phyloP scores from a whole-genome alignment of 2,888 invertebrate species.

The Hirtodrosophila duncani region DNA sequence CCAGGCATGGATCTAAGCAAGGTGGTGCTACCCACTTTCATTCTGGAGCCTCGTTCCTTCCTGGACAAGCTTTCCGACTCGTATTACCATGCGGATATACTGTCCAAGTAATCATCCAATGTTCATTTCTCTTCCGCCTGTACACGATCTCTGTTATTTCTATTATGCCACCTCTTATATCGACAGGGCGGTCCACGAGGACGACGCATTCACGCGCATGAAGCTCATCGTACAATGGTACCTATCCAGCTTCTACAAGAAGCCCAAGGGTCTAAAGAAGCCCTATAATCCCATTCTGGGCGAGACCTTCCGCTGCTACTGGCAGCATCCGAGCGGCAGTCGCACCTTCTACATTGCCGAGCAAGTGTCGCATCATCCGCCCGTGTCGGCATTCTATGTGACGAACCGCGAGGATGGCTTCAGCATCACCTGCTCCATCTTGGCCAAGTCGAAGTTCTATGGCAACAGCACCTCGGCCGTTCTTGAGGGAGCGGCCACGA shows the following conservation, averaged over 20 bases:
- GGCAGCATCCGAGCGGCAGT: slow-evolving; percentile 88
- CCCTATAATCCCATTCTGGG: slow-evolving; percentile 97
- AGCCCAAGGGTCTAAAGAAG: slow-evolving; percentile 96
- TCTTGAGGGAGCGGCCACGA: slow-evolving; percentile 90
- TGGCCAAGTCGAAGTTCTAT: slow-evolving; percentile 96
- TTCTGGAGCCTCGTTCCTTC: slow-evolving; percentile 94
- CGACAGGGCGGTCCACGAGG: slow-evolving; percentile 86
- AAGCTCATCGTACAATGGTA: slow-evolving; percentile 94
- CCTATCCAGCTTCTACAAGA: slow-evolving; percentile 94
- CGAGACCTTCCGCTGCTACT: slow-evolving; percentile 94
- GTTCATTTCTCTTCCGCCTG: background rate
- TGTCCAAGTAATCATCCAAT: slow-evolving; percentile 83
- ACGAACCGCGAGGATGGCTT: slow-evolving; percentile 96
- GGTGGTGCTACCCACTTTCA: slow-evolving; percentile 95
- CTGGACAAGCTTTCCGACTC: slow-evolving; percentile 95
- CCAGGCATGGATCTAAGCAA: slow-evolving; percentile 94
- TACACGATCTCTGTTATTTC: background rate
- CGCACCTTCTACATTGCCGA: slow-evolving; percentile 95
- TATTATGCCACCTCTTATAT: background rate
- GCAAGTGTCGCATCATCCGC: slow-evolving; percentile 97
- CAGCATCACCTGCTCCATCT: slow-evolving; percentile 92
- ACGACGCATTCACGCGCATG: slow-evolving; percentile 94
- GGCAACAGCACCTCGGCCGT: slow-evolving; percentile 97
- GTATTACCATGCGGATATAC: slow-evolving; percentile 94
- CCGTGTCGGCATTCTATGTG: slow-evolving; percentile 94